A percentile compares a stretch with the other conserved stretches of the same genome.
These are phyloP conservation scores for Lerema accius DNA, from an alignment of 1,140 invertebrate species.

Conservation along the genomic window DNA sequence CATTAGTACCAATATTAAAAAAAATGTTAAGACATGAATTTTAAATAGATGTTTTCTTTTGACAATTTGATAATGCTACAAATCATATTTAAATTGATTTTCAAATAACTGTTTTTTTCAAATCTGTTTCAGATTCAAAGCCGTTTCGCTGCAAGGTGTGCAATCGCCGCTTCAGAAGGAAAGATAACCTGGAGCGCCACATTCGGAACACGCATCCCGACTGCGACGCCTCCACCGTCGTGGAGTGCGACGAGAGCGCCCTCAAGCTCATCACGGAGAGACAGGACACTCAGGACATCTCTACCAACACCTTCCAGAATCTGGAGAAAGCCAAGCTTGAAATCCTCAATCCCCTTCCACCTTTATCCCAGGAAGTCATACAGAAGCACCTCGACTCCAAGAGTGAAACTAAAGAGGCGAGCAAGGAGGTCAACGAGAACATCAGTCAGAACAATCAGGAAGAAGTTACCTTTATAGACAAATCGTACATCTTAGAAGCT, in stretches of 20 bases:
- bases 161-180: slow-evolving; percentile 83
- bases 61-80: too few species aligned
- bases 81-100: too few species aligned
- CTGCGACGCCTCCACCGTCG: slow-evolving; percentile 49
- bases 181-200: slow-evolving; percentile 86
- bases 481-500: slow-evolving; percentile 67
- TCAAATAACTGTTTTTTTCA: too few species aligned
- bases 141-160: slow-evolving; percentile 85
- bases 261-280: slow-evolving; percentile 46
- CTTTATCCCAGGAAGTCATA: slow-evolving; percentile 58
- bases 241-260: slow-evolving; percentile 57
- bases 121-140: slow-evolving; percentile 82
- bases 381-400: slow-evolving; percentile 57
- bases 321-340: slow-evolving; percentile 61
- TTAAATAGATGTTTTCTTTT: too few species aligned
- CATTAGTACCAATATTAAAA: too few species aligned
- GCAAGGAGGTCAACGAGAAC: slow-evolving; percentile 31
- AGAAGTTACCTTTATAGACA: slow-evolving; percentile 46
- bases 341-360: slow-evolving; percentile 62
- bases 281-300: slow-evolving; percentile 22
- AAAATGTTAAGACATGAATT: too few species aligned
- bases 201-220: slow-evolving; percentile 86
- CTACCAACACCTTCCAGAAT: slow-evolving; percentile 35
- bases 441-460: slow-evolving; percentile 30
- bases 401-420: slow-evolving; percentile 30